Percentiles rank a stretch among this genome's conserved stretches.
phyloP scores from a whole-genome alignment of 2,113 vertebrate species.

The Marcusenius ussheri region DNA sequence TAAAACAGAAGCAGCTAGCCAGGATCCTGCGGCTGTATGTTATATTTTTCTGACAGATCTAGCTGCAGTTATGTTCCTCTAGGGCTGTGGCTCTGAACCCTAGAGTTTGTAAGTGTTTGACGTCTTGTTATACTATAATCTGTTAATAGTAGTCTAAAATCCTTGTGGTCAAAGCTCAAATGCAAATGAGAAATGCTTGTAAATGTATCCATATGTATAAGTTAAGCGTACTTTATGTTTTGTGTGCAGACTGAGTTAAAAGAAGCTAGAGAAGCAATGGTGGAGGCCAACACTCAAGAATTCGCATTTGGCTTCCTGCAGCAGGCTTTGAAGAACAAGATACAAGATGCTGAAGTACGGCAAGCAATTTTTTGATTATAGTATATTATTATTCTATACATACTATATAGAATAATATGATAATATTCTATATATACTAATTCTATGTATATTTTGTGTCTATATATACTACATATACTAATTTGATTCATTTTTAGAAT shows the following conservation, averaged over 20 bases:
- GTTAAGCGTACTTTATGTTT: neutral
- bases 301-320: conserved; percentile 66
- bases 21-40: neutral
- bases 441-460: neutral
- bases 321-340: conserved; percentile 61
- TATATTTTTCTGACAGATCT: neutral
- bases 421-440: neutral
- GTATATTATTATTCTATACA: neutral
- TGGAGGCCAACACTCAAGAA: conserved; percentile 67
- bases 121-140: neutral
- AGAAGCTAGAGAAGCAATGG: conserved; percentile 58
- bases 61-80: neutral
- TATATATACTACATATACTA: neutral
- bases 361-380: neutral
- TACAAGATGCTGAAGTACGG: conserved; percentile 62
- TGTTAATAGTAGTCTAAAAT: neutral
- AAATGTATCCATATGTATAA: neutral
- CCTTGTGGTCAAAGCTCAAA: neutral
- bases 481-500: neutral
- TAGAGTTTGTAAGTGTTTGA: neutral
- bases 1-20: neutral
- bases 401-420: neutral
- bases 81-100: neutral
- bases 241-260: conserved; percentile 55
- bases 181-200: neutral